Percentiles rank a stretch among this genome's conserved stretches.
Evolutionary conservation across 1,140 invertebrate genomes (phyloP).

Genomic region (Eulimnadia texana): DNA sequence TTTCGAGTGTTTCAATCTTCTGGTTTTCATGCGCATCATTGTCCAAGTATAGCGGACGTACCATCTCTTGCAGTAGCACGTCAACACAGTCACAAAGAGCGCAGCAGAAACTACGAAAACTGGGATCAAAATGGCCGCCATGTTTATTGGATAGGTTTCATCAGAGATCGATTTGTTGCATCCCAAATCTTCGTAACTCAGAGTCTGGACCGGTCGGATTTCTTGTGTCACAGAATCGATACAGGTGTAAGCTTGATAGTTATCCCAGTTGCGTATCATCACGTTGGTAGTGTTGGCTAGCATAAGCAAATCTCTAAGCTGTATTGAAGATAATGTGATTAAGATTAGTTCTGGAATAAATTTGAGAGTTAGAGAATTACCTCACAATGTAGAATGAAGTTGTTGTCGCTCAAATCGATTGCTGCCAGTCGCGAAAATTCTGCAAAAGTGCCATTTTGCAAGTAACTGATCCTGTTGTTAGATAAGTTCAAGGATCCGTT

Average conservation of each 20-base stretch:
- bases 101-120: neutral
- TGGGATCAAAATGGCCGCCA: neutral
- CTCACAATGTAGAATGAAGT: slow-evolving; percentile 14
- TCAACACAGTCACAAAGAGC: neutral
- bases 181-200: neutral
- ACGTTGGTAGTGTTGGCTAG: slow-evolving; percentile 7
- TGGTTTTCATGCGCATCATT: neutral
- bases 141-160: neutral
- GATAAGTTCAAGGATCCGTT: slow-evolving; percentile 2
- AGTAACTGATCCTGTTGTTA: slow-evolving; percentile 11
- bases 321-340: neutral
- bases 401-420: slow-evolving; percentile 14
- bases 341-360: neutral
- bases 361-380: slow-evolving; percentile 3
- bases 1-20: neutral
- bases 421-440: slow-evolving; percentile 8
- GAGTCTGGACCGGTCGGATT: neutral
- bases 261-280: slow-evolving; percentile 7
- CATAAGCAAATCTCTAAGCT: slow-evolving; percentile 5
- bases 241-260: slow-evolving; percentile 10
- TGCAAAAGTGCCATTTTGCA: slow-evolving; percentile 11
- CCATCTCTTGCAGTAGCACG: slow-evolving; percentile 13
- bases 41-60: slow-evolving; percentile 3
- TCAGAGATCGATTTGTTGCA: neutral
- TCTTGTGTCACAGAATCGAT: neutral